Evolutionary conservation across 2,113 vertebrate species (phyloP).

Genomic region (Hiodon alosoides): DNA sequence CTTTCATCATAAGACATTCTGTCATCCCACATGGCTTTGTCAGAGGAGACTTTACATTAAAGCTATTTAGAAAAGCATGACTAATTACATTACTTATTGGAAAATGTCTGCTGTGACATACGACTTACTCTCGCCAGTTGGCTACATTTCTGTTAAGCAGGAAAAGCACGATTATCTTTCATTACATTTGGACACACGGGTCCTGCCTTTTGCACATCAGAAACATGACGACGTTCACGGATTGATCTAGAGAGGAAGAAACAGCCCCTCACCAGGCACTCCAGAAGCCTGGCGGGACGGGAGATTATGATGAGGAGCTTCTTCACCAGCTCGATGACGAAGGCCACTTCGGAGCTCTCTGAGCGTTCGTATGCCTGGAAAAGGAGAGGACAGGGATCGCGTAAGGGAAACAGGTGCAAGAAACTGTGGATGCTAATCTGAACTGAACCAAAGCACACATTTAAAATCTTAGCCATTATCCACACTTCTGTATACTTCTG

Average conservation of each 20-base stretch:
- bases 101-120: too few relatives aligned
- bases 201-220: not conserved
- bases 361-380: conserved; percentile 84
- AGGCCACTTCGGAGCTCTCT: conserved; percentile 82
- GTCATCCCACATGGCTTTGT: too few relatives aligned
- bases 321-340: conserved; percentile 86
- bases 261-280: conserved; percentile 77
- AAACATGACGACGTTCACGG: not conserved
- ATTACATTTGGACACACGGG: not conserved
- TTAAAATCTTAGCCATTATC: not conserved
- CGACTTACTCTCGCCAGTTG: too few relatives aligned
- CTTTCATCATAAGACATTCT: too few relatives aligned
- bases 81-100: too few relatives aligned
- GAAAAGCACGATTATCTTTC: too few relatives aligned
- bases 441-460: not conserved
- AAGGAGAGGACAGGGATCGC: not conserved
- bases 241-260: too few relatives aligned
- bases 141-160: too few relatives aligned
- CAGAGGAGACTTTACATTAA: too few relatives aligned
- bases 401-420: not conserved
- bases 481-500: not conserved
- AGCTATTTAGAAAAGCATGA: too few relatives aligned
- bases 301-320: conserved; percentile 91
- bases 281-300: conserved; percentile 80
- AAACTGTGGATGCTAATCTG: not conserved